These are phyloP conservation scores for Discoglossus pictus DNA, from an alignment of 2,797 vertebrate species.

Conservation along the genomic window DNA sequence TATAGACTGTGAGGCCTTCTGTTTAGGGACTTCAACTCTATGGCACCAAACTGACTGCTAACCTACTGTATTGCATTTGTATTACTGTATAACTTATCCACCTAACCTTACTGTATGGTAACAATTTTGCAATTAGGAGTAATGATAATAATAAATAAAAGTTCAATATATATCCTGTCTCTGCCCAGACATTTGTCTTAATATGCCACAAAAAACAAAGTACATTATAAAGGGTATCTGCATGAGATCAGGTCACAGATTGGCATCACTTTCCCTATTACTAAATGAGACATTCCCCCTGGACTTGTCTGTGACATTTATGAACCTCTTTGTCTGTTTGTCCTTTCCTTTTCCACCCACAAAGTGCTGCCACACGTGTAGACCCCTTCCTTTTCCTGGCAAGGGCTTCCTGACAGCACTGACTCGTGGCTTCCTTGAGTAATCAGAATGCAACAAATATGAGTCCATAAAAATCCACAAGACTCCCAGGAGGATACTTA, in stretches of 20 bases:
- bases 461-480: constrained; percentile 56
- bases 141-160: background rate
- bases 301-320: constrained; percentile 62
- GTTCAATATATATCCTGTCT: background rate
- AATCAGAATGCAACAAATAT: constrained; percentile 61
- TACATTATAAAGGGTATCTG: constrained; percentile 5
- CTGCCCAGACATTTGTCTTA: constrained; percentile 10
- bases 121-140: no score
- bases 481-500: constrained; percentile 31
- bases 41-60: no score
- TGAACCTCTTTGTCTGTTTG: constrained; percentile 59
- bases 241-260: constrained; percentile 49
- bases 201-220: constrained; percentile 12
- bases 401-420: constrained; percentile 67
- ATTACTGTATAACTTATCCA: no score
- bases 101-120: no score
- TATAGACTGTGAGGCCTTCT: no score
- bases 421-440: constrained; percentile 69
- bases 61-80: no score
- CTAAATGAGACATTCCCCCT: constrained; percentile 53
- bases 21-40: no score
- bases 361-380: constrained; percentile 65
- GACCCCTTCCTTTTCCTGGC: constrained; percentile 72
- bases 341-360: constrained; percentile 55
- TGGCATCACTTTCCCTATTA: constrained; percentile 56